Base-by-base conservation (phyloP, 2,888 invertebrate species). In the Iphiclides podalirius region DNA sequence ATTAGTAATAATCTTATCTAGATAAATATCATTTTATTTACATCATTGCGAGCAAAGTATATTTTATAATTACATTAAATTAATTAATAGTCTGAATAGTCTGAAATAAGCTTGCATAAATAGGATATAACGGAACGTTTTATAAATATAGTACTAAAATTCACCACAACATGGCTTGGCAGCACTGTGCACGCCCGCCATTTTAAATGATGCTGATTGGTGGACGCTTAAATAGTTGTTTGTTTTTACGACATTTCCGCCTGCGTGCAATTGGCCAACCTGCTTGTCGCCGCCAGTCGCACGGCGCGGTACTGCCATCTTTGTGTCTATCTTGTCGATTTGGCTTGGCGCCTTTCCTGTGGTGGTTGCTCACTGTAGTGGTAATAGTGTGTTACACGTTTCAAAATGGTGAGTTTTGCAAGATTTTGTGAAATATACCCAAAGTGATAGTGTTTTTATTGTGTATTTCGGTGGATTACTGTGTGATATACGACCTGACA, bases 391-490 rank as follows among this genome's bases (percentile, higher is more conserved):
- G 75, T 79, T 83, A 84, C 87, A 84, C 86, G 86, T 88, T 83
- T 83, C 83, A 85, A 89, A 87, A 89, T 89, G 89, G 89, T 89
- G 85, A 88, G 89, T 86, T 87, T 84, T 84, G 67, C 83, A 84
- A 88, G 88, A 82, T 80, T 84, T 82, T 65, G 75, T 75, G 75
- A 66, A 79, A 82, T 71, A 57, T 60, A 64, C 60, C 66, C 52
- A 47, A 58, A 67, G 57, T 72, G 72, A 72, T 70, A 57, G 51
- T 55, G 64, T 58, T 75, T 67, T 78, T 70, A 65, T 63, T 66
- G 73, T 79, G 75, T 70, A 58, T 71, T 77, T 75, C 58, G 64
- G 63, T 75, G 75, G 56, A 70, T 64, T 64, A 70, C 69, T 63
- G 63, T 85, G 75, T 84, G 62, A 66, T 73, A 69, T 73, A 75